Percentiles rank a stretch among this genome's conserved stretches.
Conservation (phyloP, 1,140 invertebrate species). For the Papilio polyxenes region DNA sequence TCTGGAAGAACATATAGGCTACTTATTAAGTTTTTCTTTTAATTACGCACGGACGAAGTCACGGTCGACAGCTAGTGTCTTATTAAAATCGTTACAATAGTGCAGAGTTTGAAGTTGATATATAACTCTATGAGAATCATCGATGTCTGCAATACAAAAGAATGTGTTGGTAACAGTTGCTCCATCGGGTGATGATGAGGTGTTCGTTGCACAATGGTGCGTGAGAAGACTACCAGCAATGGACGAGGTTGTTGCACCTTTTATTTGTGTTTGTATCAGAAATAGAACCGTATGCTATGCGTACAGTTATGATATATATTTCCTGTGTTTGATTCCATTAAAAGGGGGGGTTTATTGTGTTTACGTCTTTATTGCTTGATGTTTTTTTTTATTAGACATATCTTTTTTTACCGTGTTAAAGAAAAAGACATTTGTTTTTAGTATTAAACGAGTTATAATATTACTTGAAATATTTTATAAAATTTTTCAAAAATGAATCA, state of each 20-base stretch:
- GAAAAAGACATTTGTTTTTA: no score
- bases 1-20: no score
- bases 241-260: constrained; percentile 4
- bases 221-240: neutral
- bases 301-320: constrained; percentile 9
- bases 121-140: neutral
- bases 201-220: neutral
- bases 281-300: neutral
- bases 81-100: no score
- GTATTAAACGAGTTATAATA: no score
- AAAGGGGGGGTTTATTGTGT: neutral
- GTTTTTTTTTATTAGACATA: constrained; percentile 37
- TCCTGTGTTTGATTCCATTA: constrained; percentile 10
- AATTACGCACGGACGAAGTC: no score
- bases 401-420: no score
- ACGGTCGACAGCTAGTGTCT: no score
- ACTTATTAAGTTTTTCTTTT: no score
- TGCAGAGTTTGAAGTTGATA: no score
- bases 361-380: constrained; percentile 16
- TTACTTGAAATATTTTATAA: no score
- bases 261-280: neutral
- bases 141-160: neutral
- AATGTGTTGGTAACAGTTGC: neutral
- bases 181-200: neutral
- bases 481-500: no score